Conservation (phyloP, 2,888 invertebrate genomes). For the Macroteleia sp. region DNA sequence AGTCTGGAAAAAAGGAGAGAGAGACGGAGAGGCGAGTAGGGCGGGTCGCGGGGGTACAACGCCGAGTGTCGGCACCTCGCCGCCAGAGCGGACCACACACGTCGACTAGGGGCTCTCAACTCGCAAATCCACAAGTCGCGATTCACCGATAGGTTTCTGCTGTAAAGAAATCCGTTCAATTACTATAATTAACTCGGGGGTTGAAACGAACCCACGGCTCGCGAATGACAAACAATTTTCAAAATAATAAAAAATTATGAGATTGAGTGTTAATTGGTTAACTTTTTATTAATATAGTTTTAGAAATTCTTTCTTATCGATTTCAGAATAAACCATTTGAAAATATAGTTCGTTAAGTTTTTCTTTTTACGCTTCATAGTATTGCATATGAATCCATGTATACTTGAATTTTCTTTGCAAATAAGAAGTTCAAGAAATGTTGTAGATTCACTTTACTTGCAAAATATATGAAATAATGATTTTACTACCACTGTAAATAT, state of each 20-base stretch:
- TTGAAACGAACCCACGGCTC: slow-evolving; percentile 44
- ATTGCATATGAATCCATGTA: no score
- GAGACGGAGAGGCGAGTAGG: slow-evolving; percentile 56
- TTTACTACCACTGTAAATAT: no score
- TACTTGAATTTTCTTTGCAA: no score
- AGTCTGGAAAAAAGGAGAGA: slow-evolving; percentile 57
- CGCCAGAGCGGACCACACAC: slow-evolving; percentile 84
- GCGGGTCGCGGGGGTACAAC: slow-evolving; percentile 59
- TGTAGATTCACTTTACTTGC: no score
- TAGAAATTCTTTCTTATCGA: no score
- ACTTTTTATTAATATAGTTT: no score
- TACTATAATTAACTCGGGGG: slow-evolving; percentile 36
- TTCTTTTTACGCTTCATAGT: no score
- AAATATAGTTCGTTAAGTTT: no score
- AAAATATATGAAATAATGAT: no score
- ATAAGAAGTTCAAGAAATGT: no score
- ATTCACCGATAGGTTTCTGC: slow-evolving; percentile 9
- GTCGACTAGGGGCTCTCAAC: slow-evolving; percentile 82
- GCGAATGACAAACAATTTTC: slow-evolving; percentile 7
- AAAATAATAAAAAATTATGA: neutral
- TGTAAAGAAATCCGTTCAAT: slow-evolving; percentile 6
- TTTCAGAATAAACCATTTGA: no score
- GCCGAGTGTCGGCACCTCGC: slow-evolving; percentile 84
- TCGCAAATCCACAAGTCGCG: slow-evolving; percentile 54
- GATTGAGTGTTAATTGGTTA: slow-evolving; percentile 13